phyloP scores from a whole-genome alignment of 2,113 vertebrate genomes.

The Rattus rattus region DNA sequence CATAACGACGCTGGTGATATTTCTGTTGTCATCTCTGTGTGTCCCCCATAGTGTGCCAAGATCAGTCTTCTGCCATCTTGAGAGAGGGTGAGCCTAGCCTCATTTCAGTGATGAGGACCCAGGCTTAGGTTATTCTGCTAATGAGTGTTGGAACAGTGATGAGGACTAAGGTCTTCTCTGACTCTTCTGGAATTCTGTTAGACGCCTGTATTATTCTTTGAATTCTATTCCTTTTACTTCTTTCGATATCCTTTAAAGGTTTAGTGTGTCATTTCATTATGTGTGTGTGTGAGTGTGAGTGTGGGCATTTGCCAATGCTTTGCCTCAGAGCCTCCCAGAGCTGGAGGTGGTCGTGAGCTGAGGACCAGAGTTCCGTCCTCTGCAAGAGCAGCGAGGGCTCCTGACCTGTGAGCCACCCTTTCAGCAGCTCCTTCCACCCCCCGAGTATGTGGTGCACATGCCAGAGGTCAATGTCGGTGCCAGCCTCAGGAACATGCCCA shows the following conservation, averaged over 20 bases:
- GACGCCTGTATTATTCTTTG: constrained; percentile 7
- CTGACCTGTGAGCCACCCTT: background rate
- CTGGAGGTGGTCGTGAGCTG: background rate
- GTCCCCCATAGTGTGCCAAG: too few relatives aligned
- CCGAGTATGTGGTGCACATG: background rate
- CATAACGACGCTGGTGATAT: background rate
- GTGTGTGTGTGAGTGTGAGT: background rate
- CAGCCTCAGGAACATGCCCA: background rate
- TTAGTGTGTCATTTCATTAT: background rate
- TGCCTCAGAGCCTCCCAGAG: background rate
- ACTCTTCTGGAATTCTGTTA: background rate
- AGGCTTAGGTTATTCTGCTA: background rate
- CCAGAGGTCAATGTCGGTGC: background rate
- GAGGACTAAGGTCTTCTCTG: background rate
- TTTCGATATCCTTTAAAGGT: background rate
- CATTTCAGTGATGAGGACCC: background rate
- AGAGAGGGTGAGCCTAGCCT: background rate
- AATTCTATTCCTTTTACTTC: background rate
- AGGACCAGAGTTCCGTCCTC: background rate
- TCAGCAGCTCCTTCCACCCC: background rate
- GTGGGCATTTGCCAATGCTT: background rate
- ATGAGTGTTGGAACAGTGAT: background rate
- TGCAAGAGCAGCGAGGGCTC: background rate
- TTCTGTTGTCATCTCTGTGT: background rate
- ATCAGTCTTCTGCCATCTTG: background rate